Evolutionary conservation across 1,140 invertebrate species (phyloP).

Genomic region (Centruroides vittatus): DNA sequence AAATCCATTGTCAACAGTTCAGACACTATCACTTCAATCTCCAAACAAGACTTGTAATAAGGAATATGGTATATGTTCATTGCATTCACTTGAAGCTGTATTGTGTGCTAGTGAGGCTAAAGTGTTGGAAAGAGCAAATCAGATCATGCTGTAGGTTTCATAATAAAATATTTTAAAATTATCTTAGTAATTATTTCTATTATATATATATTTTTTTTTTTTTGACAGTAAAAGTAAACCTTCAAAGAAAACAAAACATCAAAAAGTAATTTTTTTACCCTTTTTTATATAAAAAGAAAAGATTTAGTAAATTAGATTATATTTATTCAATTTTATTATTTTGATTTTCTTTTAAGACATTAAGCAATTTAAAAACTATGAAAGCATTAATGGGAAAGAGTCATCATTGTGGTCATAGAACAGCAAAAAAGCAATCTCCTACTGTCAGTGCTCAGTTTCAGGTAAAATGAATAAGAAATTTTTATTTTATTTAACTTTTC

Average conservation of each 20-base stretch:
- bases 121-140: slow-evolving; percentile 18
- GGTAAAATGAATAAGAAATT: slow-evolving; percentile 21
- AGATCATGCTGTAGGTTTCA: slow-evolving; percentile 18
- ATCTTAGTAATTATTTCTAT: neutral
- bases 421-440: slow-evolving; percentile 30
- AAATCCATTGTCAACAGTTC: too few species aligned
- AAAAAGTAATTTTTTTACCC: neutral
- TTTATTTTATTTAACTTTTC: too few species aligned
- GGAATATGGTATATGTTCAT: too few species aligned
- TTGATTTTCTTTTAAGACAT: slow-evolving; percentile 21
- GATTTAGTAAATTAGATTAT: neutral
- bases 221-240: neutral
- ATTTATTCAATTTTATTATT: too few species aligned
- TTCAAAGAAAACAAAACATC: neutral
- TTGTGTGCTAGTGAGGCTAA: slow-evolving; percentile 13
- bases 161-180: neutral
- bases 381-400: slow-evolving; percentile 56
- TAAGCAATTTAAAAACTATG: slow-evolving; percentile 78
- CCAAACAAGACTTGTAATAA: too few species aligned
- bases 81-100: neutral
- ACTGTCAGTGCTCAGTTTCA: slow-evolving; percentile 91
- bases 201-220: slow-evolving; percentile 1
- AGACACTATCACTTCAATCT: too few species aligned
- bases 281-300: neutral
- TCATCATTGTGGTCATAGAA: slow-evolving; percentile 5